Conservation (phyloP, 1,140 invertebrate species). For the Ceratina calcarata region DNA sequence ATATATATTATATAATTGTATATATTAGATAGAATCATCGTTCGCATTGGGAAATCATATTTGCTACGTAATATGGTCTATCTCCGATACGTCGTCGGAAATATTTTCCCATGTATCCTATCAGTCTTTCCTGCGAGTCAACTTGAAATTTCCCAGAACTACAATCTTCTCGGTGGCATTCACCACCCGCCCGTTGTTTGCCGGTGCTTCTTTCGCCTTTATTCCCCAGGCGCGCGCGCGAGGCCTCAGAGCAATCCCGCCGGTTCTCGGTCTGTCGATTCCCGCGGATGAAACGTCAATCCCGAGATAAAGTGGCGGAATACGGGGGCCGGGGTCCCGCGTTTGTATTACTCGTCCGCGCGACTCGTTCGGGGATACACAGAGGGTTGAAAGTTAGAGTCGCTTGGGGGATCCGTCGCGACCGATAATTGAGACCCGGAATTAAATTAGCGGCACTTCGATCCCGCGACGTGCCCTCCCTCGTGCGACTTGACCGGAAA, state of each 20-base stretch:
- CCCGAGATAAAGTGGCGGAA: slow-evolving; percentile 57
- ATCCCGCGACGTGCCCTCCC: slow-evolving; percentile 48
- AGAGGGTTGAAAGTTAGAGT: slow-evolving; percentile 54
- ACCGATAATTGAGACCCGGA: slow-evolving; percentile 68
- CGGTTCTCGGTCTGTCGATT: slow-evolving; percentile 49
- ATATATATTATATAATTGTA: too few species aligned
- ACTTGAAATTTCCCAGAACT: slow-evolving; percentile 9
- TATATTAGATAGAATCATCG: too few species aligned
- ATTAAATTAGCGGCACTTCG: slow-evolving; percentile 71
- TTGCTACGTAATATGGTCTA: too few species aligned
- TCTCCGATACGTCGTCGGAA: background rate
- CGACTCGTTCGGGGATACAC: background rate
- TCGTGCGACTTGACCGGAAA: slow-evolving; percentile 41
- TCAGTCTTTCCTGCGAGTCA: background rate
- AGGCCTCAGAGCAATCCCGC: slow-evolving; percentile 38
- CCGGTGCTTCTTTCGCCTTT: slow-evolving; percentile 31
- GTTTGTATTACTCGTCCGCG: slow-evolving; percentile 36
- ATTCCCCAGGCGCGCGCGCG: slow-evolving; percentile 39
- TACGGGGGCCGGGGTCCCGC: slow-evolving; percentile 4
- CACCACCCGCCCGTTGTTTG: background rate
- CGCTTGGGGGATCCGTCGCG: slow-evolving; percentile 54
- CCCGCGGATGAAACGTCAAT: slow-evolving; percentile 64
- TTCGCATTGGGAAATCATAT: too few species aligned
- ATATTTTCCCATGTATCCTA: background rate
- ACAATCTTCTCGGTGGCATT: slow-evolving; percentile 7